Conservation (phyloP, 2,797 vertebrate species). For the Falco biarmicus region DNA sequence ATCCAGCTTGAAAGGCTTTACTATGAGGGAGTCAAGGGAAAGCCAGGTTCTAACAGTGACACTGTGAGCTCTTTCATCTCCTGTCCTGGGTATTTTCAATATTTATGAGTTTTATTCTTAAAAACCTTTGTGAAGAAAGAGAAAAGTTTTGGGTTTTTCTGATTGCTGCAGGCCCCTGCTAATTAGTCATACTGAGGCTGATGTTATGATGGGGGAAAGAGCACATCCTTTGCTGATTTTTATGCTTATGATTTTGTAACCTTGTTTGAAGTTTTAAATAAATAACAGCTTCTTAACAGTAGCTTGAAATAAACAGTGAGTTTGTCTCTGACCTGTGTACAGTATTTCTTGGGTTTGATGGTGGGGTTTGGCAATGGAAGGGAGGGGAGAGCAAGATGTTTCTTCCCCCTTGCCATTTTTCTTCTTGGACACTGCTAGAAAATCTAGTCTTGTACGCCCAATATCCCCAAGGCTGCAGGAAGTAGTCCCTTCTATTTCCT, state of each 20-base stretch:
- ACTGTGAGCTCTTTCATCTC: not conserved
- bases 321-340: not conserved
- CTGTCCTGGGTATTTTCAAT: not conserved
- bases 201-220: not conserved
- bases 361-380: not conserved
- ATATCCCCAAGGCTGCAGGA: not conserved
- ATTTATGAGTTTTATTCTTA: constrained; percentile 12
- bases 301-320: constrained; percentile 48
- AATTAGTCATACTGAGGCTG: constrained; percentile 27
- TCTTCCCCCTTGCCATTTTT: not conserved
- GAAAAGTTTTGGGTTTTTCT: constrained; percentile 19
- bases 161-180: constrained; percentile 3
- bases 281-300: constrained; percentile 41
- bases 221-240: constrained; percentile 18
- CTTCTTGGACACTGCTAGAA: not conserved
- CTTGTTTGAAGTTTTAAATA: constrained; percentile 31
- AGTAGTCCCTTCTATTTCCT: not conserved
- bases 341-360: constrained; percentile 15
- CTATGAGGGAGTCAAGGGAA: not conserved
- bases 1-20: not conserved
- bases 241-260: constrained; percentile 37
- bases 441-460: not conserved
- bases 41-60: not conserved
- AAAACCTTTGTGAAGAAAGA: constrained; percentile 40
- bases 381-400: not conserved